Conservation (phyloP, 1,140 invertebrate species). For the Camponotus pennsylvanicus region DNA sequence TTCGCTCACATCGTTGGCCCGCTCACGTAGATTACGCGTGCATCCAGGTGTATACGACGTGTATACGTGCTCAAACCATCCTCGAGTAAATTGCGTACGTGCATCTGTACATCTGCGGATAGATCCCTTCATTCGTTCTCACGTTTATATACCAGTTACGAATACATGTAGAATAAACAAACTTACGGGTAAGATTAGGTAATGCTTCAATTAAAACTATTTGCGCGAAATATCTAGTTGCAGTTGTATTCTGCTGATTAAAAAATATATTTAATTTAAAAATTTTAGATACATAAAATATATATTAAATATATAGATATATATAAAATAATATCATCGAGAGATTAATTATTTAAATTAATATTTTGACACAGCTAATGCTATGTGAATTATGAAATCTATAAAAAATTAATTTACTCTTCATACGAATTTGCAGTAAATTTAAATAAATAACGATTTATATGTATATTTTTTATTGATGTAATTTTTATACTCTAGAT, state of each 20-base stretch:
- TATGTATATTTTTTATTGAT: background rate
- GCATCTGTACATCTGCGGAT: background rate
- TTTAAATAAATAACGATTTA: background rate
- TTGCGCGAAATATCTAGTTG: background rate
- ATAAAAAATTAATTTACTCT: conserved; percentile 8
- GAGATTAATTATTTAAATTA: background rate
- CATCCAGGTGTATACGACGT: conserved; percentile 33
- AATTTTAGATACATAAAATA: background rate
- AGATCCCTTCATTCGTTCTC: background rate
- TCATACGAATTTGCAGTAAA: background rate
- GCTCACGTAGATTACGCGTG: conserved; percentile 46
- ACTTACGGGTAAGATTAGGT: background rate
- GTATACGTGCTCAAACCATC: conserved; percentile 19
- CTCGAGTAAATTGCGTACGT: conserved; percentile 26
- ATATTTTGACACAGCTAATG: background rate
- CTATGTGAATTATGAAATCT: background rate
- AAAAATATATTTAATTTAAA: background rate
- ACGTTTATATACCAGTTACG: background rate
- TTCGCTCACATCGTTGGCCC: background rate
- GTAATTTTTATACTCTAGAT: background rate
- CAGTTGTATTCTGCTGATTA: background rate
- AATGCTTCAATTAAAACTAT: conserved; percentile 14
- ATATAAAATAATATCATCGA: background rate
- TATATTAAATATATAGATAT: too few relatives aligned
- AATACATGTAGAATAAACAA: conserved; percentile 4